Percentiles rank a stretch among this genome's conserved stretches.
Conservation (phyloP, 1,140 invertebrate genomes). For the Helicoverpa armigera region DNA sequence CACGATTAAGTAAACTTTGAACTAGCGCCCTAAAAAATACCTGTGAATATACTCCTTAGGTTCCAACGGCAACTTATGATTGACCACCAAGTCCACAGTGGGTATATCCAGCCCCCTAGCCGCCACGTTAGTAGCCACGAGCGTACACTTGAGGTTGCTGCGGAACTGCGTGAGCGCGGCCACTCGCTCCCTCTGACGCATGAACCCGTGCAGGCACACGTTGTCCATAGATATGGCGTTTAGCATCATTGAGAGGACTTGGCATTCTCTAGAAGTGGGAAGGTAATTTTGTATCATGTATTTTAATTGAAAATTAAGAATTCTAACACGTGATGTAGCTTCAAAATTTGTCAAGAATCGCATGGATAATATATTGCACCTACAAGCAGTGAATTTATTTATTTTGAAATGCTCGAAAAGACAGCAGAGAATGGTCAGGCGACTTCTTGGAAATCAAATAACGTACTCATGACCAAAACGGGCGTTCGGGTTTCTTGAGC, state of each 20-base stretch:
- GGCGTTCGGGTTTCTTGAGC: too few relatives aligned
- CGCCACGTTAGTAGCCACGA: constrained; percentile 99
- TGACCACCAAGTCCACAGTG: constrained; percentile 96
- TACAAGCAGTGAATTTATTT: too few relatives aligned
- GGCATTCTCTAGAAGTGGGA: constrained; percentile 90
- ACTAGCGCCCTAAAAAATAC: constrained; percentile 53
- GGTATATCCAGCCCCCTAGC: constrained; percentile 97
- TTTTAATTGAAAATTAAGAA: too few relatives aligned
- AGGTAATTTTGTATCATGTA: too few relatives aligned
- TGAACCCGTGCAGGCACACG: constrained; percentile 95
- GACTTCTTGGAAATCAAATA: too few relatives aligned
- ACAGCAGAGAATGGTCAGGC: too few relatives aligned
- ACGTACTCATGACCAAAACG: too few relatives aligned
- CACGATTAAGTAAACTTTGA: too few relatives aligned
- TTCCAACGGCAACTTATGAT: constrained; percentile 96
- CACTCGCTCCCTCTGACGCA: constrained; percentile 93
- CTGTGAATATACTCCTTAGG: constrained; percentile 98
- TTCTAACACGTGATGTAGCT: too few relatives aligned
- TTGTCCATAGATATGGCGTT: constrained; percentile 95
- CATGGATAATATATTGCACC: too few relatives aligned
- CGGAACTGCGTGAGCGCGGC: constrained; percentile 94
- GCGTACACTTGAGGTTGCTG: constrained; percentile 93
- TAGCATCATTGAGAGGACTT: constrained; percentile 94
- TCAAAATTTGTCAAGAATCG: too few relatives aligned
- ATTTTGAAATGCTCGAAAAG: too few relatives aligned